Evolutionary conservation across 2,888 invertebrate genomes (phyloP).

Genomic region (Tipula helvola): DNA sequence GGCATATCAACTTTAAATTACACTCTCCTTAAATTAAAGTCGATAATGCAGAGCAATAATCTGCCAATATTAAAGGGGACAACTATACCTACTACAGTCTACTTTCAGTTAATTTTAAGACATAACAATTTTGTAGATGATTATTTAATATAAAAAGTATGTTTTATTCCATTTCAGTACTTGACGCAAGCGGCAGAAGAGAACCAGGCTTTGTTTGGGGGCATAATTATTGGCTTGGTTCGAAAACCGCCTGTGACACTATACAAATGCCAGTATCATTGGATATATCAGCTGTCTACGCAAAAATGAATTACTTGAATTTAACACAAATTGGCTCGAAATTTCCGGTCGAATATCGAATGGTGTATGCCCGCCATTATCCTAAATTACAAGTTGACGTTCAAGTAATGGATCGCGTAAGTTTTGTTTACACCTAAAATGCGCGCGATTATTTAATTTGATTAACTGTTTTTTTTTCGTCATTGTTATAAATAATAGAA

Average conservation of each 20-base stretch:
- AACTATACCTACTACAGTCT: too few species aligned
- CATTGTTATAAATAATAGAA: conserved; percentile 13
- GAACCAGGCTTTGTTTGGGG: conserved; percentile 36
- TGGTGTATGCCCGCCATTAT: conserved; percentile 11
- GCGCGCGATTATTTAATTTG: too few species aligned
- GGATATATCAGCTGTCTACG: neutral
- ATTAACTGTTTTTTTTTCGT: neutral
- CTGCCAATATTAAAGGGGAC: too few species aligned
- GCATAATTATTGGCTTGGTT: conserved; percentile 38
- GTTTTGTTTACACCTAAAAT: neutral
- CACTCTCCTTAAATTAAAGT: too few species aligned
- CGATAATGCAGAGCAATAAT: too few species aligned
- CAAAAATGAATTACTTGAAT: conserved; percentile 10
- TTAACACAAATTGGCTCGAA: conserved; percentile 10
- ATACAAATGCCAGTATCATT: conserved; percentile 5
- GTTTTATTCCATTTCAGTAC: conserved; percentile 22
- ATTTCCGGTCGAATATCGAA: conserved; percentile 11
- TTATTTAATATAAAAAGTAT: too few species aligned
- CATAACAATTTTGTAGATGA: too few species aligned
- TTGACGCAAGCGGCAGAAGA: conserved; percentile 37
- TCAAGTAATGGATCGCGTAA: conserved; percentile 13
- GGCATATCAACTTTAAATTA: too few species aligned
- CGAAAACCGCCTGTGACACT: conserved; percentile 28
- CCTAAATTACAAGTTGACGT: conserved; percentile 13
- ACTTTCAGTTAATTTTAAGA: too few species aligned